Conservation (phyloP, 2,113 vertebrate genomes). For the Laticauda colubrina region DNA sequence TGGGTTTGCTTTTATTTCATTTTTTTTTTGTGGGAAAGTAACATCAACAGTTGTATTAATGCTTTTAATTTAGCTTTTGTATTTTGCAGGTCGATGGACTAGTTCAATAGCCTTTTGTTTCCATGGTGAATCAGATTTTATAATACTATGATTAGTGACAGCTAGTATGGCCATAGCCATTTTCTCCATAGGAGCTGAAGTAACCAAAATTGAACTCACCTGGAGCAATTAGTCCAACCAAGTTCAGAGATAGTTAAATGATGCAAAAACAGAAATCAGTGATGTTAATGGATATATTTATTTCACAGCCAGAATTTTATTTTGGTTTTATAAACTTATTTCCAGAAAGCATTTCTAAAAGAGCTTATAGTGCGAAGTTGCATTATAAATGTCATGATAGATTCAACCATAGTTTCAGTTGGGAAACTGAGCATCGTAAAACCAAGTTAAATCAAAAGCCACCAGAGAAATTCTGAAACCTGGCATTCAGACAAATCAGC, state of each 20-base stretch:
- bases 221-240: constrained; percentile 10
- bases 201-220: constrained; percentile 16
- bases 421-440: not conserved
- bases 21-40: not conserved
- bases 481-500: not conserved
- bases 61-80: constrained; percentile 24
- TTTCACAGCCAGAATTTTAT: constrained; percentile 1
- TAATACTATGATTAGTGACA: constrained; percentile 7
- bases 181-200: constrained; percentile 40
- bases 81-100: constrained; percentile 25
- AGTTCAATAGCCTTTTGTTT: constrained; percentile 23
- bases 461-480: not conserved
- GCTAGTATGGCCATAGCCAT: not conserved
- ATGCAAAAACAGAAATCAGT: constrained; percentile 12
- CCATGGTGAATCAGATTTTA: constrained; percentile 23
- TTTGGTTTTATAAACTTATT: constrained; percentile 10
- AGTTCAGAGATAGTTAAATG: constrained; percentile 8
- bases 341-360: not conserved
- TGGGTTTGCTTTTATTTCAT: not conserved
- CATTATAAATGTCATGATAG: not conserved
- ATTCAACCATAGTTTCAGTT: not conserved
- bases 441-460: not conserved
- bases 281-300: constrained; percentile 16
- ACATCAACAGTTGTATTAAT: constrained; percentile 5
- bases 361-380: not conserved